Evolutionary conservation across 1,140 invertebrate species (phyloP).

Genomic region (Acromyrmex charruanus): DNA sequence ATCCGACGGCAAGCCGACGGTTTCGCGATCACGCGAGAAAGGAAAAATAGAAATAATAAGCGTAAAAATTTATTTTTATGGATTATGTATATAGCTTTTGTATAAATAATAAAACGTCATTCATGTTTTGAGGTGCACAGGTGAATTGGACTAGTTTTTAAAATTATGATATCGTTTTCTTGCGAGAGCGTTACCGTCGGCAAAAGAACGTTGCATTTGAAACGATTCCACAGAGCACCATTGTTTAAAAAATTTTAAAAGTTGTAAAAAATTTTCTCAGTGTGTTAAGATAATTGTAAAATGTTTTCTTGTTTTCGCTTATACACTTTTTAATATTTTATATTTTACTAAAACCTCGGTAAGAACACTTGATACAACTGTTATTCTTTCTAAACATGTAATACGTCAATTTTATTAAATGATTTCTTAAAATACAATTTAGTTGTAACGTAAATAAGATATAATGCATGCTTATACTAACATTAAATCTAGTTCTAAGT

Average conservation of each 20-base stretch:
- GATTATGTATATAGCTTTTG: neutral
- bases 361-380: neutral
- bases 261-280: neutral
- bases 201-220: constrained; percentile 11
- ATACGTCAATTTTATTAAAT: neutral
- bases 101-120: neutral
- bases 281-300: neutral
- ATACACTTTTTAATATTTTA: neutral
- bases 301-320: neutral
- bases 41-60: constrained; percentile 13
- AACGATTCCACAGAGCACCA: neutral
- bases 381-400: neutral
- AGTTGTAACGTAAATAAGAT: neutral
- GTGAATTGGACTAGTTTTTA: constrained; percentile 14
- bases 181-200: constrained; percentile 38
- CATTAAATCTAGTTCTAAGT: neutral
- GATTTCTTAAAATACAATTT: neutral
- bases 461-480: neutral
- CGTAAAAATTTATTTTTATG: constrained; percentile 9
- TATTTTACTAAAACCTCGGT: neutral
- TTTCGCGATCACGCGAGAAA: neutral
- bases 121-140: neutral
- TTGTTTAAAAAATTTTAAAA: neutral
- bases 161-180: neutral
- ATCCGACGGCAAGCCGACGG: constrained; percentile 34